Evolutionary conservation across 2,797 vertebrate genomes (phyloP), one percentile per base, ranked within the genome.

Genomic region (Myripristis murdjan): DNA sequence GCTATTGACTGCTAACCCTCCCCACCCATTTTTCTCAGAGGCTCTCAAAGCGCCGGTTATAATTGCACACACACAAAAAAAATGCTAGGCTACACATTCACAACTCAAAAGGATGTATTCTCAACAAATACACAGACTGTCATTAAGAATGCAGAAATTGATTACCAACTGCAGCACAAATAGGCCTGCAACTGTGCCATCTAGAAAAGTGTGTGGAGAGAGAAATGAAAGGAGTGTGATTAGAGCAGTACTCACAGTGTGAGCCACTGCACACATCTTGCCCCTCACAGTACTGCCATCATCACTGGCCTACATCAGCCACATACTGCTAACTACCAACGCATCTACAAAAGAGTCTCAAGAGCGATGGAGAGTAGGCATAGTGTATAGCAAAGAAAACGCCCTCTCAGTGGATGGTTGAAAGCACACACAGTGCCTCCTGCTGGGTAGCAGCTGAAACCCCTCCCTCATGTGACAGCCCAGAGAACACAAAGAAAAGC

Each of bases 371-470:
- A 78, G 75, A 83, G 74, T 55, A 64, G 64, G 60, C 46, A 18
- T 52, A 59, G 44, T 68, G 69, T 79, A 70, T 24, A 75, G 70
- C 59, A 73, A 81, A 82, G 59, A 75, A 86, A 85, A 72, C 66
- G 56, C 59, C 77, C 80, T 83, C 77, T 80, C 78, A 61, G 70
- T 56, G 69, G 48, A 79, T 59, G 76, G 18, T 66, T 83, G 82
- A 83, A 83, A 83, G 80, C 72, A 64, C 78, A 85, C 74, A 89
- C 83, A 89, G 79, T 86, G 88, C 90, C 87, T 89, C 91, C 92
- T 93, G 85, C 90, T 91, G 92, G 89, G 88, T 71, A 82, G 81
- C 86, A 90, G 81, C 84, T 86, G 87, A 84, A 90, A 80, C 62
- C 79, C 87, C 85, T 86, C 85, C 79, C 81, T 37, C 48, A 70